A percentile compares a stretch with the other conserved stretches of the same genome.
Evolutionary conservation across 2,113 vertebrate genomes (phyloP).

Genomic region (Rhinopomastus cyanomelas): DNA sequence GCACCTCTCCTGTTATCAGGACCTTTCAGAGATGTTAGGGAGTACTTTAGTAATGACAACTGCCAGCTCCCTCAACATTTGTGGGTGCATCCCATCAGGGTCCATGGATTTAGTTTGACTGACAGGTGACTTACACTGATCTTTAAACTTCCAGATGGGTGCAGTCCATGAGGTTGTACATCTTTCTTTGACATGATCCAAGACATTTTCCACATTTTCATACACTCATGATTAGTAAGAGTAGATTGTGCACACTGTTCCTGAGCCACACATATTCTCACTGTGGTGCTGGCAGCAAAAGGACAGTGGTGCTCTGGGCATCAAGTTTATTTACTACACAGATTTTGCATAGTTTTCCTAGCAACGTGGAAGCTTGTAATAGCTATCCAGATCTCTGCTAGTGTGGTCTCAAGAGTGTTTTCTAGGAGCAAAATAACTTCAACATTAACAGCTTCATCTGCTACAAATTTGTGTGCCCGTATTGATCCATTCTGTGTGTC

Average conservation of each 20-base stretch:
- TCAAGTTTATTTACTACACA: not conserved
- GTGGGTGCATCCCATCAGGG: no score
- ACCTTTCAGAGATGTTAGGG: no score
- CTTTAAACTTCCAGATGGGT: not conserved
- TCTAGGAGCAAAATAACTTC: not conserved
- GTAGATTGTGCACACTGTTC: not conserved
- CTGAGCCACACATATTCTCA: not conserved
- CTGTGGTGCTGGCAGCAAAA: constrained; percentile 42
- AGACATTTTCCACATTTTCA: not conserved
- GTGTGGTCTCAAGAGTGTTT: no score
- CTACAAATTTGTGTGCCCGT: not conserved
- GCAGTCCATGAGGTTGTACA: not conserved
- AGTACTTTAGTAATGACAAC: no score
- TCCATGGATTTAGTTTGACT: not conserved
- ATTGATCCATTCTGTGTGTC: not conserved
- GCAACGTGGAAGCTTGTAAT: not conserved
- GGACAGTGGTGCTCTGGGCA: not conserved
- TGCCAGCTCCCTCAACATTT: no score
- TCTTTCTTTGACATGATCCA: not conserved
- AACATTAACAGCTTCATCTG: not conserved
- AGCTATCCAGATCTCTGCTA: not conserved
- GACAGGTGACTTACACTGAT: not conserved
- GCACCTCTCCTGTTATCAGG: no score
- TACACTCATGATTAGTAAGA: fast-evolving
- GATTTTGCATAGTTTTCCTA: not conserved